Evolutionary conservation across 92 coral and sea anemone species (phyloP).

Genomic region (Palythoa caribaeorum): DNA sequence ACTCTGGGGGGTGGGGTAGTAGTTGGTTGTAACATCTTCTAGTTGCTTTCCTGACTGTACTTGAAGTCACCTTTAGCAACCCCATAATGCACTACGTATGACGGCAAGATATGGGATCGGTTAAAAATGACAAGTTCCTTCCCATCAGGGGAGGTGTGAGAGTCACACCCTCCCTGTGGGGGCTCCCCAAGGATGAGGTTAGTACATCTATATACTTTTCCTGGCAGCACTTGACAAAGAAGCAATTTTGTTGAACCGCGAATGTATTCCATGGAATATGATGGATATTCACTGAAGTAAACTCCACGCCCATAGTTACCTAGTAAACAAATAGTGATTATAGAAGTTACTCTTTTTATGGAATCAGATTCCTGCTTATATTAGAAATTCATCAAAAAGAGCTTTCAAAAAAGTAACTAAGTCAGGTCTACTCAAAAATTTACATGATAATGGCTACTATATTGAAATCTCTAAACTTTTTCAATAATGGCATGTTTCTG

Average conservation of each 20-base stretch:
- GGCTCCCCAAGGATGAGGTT: constrained; percentile 86
- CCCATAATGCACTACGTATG: constrained; percentile 84
- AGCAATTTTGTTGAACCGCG: constrained; percentile 85
- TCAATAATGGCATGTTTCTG: too few relatives aligned
- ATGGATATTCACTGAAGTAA: constrained; percentile 88
- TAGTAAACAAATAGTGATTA: not conserved
- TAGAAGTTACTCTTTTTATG: too few relatives aligned
- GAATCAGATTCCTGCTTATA: too few relatives aligned
- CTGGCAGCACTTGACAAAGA: constrained; percentile 88
- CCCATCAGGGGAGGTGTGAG: constrained; percentile 92
- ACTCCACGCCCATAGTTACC: constrained; percentile 86
- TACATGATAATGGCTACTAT: too few relatives aligned
- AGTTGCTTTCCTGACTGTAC: constrained; percentile 33
- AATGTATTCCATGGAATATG: constrained; percentile 87
- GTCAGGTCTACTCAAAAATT: too few relatives aligned
- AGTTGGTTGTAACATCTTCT: not conserved
- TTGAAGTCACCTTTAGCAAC: constrained; percentile 78
- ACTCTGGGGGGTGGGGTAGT: too few relatives aligned
- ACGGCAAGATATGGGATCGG: constrained; percentile 78
- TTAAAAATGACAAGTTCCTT: constrained; percentile 88
- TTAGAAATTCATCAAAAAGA: too few relatives aligned
- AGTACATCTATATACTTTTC: constrained; percentile 78
- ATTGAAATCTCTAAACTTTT: too few relatives aligned
- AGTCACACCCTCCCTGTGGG: constrained; percentile 70
- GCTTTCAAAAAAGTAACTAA: too few relatives aligned